These are phyloP conservation scores for Crenichthys baileyi DNA, from an alignment of 2,797 vertebrate genomes.

Conservation along the genomic window DNA sequence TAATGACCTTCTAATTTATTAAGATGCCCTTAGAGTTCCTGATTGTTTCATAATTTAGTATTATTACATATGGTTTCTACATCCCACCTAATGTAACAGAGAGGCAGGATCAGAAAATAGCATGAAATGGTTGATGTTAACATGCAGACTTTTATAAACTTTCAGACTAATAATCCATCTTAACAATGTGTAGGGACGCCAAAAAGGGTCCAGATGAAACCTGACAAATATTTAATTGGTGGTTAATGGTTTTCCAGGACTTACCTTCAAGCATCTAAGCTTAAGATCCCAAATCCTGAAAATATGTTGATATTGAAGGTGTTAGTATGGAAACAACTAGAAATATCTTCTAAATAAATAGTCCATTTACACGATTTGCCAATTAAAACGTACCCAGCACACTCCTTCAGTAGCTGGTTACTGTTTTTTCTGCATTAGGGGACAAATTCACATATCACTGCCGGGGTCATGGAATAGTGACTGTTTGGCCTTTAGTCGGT, in stretches of 20 bases:
- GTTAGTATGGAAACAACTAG: not conserved
- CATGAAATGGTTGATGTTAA: not conserved
- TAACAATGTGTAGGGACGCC: not conserved
- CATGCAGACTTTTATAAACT: not conserved
- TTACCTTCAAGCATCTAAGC: not conserved
- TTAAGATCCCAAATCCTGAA: not conserved
- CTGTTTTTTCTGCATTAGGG: constrained; percentile 10
- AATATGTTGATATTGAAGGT: not conserved
- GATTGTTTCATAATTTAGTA: not conserved
- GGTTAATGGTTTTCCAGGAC: too few species aligned
- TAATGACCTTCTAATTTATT: not conserved
- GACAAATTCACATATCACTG: constrained; percentile 20
- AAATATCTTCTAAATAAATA: not conserved
- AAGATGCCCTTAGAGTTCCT: not conserved
- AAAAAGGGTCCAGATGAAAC: not conserved
- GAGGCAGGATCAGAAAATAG: not conserved
- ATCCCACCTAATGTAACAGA: not conserved
- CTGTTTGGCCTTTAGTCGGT: constrained; percentile 63
- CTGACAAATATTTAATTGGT: too few species aligned
- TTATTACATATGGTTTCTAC: not conserved
- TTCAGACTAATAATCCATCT: not conserved
- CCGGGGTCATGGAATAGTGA: constrained; percentile 47
- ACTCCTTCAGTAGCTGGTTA: constrained; percentile 2
- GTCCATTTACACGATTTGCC: not conserved
- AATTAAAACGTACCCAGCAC: constrained; percentile 17